These are phyloP conservation scores for Zaprionus ghesquierei DNA, from an alignment of 1,140 invertebrate species.

Conservation along the genomic window DNA sequence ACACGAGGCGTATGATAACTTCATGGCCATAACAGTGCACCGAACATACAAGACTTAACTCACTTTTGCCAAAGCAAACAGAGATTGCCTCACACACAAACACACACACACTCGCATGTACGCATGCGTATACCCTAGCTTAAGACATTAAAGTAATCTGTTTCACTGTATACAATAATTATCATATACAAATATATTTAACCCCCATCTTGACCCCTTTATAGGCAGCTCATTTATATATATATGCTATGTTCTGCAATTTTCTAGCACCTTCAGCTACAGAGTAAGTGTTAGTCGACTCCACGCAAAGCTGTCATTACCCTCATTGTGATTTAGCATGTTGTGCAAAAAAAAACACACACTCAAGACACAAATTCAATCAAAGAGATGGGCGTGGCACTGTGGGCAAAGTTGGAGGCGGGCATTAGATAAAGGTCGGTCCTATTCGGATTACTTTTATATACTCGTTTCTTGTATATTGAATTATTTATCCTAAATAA, in stretches of 20 bases:
- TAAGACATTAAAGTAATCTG: background rate
- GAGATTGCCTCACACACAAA: slow-evolving; percentile 1
- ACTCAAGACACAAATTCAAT: slow-evolving; percentile 65
- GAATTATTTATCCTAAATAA: slow-evolving; percentile 81
- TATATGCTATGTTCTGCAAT: background rate
- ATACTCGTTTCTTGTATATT: slow-evolving; percentile 54
- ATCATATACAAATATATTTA: too few species aligned
- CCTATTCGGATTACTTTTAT: slow-evolving; percentile 38
- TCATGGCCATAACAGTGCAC: slow-evolving; percentile 19
- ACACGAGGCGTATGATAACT: slow-evolving; percentile 46
- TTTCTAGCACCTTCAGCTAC: background rate
- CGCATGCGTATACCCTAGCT: slow-evolving; percentile 15
- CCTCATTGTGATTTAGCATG: slow-evolving; percentile 50
- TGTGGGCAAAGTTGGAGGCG: background rate
- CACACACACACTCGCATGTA: background rate
- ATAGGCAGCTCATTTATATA: too few species aligned
- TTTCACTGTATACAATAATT: too few species aligned
- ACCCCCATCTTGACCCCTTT: too few species aligned
- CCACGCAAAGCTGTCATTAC: background rate
- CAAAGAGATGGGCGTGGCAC: slow-evolving; percentile 56
- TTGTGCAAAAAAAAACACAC: slow-evolving; percentile 40
- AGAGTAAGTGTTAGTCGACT: background rate
- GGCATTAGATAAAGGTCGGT: slow-evolving; percentile 38
- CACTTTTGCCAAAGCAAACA: slow-evolving; percentile 6
- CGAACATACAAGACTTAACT: slow-evolving; percentile 2